Evolutionary conservation across 2,113 vertebrate genomes (phyloP).

Genomic region (Gobius niger): DNA sequence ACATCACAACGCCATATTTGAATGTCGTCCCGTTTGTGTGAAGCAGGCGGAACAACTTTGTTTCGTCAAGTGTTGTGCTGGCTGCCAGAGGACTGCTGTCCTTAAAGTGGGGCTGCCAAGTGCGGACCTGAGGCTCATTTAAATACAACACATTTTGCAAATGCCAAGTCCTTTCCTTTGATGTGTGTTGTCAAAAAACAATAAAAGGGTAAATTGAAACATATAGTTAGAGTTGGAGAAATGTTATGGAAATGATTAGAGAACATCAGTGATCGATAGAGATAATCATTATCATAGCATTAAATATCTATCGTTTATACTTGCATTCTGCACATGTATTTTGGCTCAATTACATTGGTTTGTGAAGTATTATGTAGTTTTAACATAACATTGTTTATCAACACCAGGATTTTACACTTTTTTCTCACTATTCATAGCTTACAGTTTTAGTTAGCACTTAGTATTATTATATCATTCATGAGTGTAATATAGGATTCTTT

Average conservation of each 20-base stretch:
- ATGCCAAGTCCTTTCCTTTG: slow-evolving; percentile 32
- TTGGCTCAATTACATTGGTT: background rate
- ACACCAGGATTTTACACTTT: background rate
- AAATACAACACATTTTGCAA: slow-evolving; percentile 22
- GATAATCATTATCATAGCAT: background rate
- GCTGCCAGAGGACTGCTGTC: slow-evolving; percentile 12
- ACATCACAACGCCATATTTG: background rate
- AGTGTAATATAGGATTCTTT: too few species aligned
- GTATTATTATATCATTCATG: too few species aligned
- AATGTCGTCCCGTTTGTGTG: slow-evolving; percentile 1
- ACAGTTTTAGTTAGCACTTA: background rate
- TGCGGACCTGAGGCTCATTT: slow-evolving; percentile 5
- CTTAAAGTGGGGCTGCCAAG: background rate
- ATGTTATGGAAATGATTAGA: slow-evolving; percentile 64
- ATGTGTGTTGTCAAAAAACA: slow-evolving; percentile 56
- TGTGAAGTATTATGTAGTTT: background rate
- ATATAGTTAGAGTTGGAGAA: slow-evolving; percentile 33
- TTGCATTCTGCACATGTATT: slow-evolving; percentile 12
- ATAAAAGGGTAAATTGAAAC: slow-evolving; percentile 59
- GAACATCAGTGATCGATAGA: slow-evolving; percentile 45
- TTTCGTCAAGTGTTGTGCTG: background rate
- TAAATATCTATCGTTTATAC: background rate
- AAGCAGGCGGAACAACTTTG: background rate
- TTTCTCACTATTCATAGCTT: too few species aligned
- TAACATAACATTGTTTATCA: background rate